phyloP scores from a whole-genome alignment of 2,888 invertebrate species.

The Colostygia pectinataria region DNA sequence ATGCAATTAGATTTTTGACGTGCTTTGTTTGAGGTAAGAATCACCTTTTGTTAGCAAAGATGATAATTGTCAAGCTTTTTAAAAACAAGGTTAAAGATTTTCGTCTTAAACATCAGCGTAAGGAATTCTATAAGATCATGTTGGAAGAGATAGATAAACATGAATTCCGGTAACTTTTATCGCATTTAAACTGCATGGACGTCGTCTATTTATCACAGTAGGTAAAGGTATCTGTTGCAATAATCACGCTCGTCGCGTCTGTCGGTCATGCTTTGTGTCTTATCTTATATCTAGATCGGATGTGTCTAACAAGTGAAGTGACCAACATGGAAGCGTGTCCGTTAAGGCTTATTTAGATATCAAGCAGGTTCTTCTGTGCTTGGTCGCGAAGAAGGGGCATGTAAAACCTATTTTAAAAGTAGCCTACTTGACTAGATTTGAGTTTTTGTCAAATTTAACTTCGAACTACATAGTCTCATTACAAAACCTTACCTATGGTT shows the following conservation, averaged over 20 bases:
- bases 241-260: conserved; percentile 37
- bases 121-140: neutral
- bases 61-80: too few relatives aligned
- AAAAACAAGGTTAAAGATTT: too few relatives aligned
- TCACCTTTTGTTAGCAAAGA: too few relatives aligned
- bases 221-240: conserved; percentile 27
- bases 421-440: too few relatives aligned
- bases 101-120: too few relatives aligned
- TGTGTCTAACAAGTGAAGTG: conserved; percentile 41
- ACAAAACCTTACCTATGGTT: too few relatives aligned
- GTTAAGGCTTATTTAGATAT: conserved; percentile 42
- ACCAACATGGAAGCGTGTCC: conserved; percentile 58
- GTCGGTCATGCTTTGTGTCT: conserved; percentile 50
- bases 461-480: too few relatives aligned
- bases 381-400: too few relatives aligned
- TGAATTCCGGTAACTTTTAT: conserved; percentile 18
- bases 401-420: too few relatives aligned
- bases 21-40: too few relatives aligned
- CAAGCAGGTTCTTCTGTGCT: conserved; percentile 3
- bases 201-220: conserved; percentile 25
- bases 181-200: conserved; percentile 14
- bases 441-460: too few relatives aligned
- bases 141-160: conserved; percentile 5
- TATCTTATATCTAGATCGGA: conserved; percentile 47
- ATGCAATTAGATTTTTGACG: too few relatives aligned